A percentile compares a stretch with the other conserved stretches of the same genome.
These are phyloP conservation scores for Drosophila ficusphila DNA, from an alignment of 1,140 invertebrate species.

Conservation along the genomic window DNA sequence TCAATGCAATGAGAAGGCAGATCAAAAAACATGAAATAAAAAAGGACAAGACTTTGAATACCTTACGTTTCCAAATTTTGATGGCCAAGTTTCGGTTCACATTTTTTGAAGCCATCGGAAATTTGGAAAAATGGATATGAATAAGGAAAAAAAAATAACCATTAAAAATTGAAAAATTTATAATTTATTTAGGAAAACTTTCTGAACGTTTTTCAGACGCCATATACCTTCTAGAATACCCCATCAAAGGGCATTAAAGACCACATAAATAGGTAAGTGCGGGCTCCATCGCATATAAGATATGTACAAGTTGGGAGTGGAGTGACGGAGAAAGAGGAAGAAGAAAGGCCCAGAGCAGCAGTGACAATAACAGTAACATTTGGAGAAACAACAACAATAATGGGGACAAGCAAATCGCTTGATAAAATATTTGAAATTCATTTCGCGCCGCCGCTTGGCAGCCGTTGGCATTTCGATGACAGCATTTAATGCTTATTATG, in stretches of 20 bases:
- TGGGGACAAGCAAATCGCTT: conserved; percentile 55
- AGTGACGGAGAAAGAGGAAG: neutral
- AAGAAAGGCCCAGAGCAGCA: conserved; percentile 3
- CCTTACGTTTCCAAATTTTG: too few relatives aligned
- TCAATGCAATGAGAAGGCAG: conserved; percentile 26
- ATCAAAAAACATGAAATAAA: conserved; percentile 5
- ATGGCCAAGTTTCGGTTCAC: too few relatives aligned
- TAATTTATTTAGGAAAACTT: too few relatives aligned
- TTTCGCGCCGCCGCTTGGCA: conserved; percentile 60
- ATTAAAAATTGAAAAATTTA: too few relatives aligned
- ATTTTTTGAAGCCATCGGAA: too few relatives aligned
- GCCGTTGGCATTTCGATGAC: conserved; percentile 69
- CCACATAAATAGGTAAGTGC: neutral
- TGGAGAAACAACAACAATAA: neutral
- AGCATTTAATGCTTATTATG: conserved; percentile 76
- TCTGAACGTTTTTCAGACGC: too few relatives aligned
- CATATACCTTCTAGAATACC: neutral
- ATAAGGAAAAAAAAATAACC: too few relatives aligned
- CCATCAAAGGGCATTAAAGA: neutral
- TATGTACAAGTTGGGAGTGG: conserved; percentile 3
- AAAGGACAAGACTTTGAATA: too few relatives aligned
- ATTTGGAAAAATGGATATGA: too few relatives aligned
- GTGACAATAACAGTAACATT: conserved; percentile 27
- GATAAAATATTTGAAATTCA: conserved; percentile 75
- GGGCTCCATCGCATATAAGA: neutral